Evolutionary conservation across 2,113 vertebrate genomes (phyloP).

Genomic region (Boulengeromyrus knoepffleri): DNA sequence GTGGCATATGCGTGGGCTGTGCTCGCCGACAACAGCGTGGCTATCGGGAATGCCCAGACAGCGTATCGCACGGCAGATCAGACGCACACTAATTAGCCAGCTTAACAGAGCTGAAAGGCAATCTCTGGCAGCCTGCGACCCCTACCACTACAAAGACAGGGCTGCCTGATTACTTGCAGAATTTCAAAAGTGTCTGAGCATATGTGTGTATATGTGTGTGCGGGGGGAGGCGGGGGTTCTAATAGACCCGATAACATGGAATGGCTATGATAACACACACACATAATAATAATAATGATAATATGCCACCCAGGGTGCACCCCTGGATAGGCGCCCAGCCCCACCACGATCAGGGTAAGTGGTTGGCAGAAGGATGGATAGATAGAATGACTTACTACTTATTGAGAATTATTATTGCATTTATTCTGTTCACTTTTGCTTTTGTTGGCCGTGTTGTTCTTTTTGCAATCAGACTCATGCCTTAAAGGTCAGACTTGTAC

Average conservation of each 20-base stretch:
- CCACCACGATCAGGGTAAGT: background rate
- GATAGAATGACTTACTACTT: background rate
- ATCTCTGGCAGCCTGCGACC: constrained; percentile 20
- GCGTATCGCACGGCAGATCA: constrained; percentile 20
- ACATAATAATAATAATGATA: background rate
- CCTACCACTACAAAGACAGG: constrained; percentile 25
- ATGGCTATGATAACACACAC: constrained; percentile 19
- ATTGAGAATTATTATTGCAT: background rate
- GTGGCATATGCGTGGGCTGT: background rate
- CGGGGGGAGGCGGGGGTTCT: background rate
- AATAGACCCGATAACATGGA: constrained; percentile 9
- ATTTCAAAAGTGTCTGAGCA: background rate
- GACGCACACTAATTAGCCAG: constrained; percentile 23
- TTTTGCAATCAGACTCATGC: constrained; percentile 5
- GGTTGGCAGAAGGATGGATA: background rate
- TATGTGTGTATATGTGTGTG: background rate
- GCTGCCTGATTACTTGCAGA: constrained; percentile 25
- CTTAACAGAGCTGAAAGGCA: constrained; percentile 26
- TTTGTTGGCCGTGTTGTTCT: background rate
- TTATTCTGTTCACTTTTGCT: background rate
- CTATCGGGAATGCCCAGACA: constrained; percentile 20
- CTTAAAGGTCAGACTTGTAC: background rate
- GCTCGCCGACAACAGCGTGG: background rate
- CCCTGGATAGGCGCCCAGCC: background rate
- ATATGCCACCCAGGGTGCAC: background rate